phyloP scores from a whole-genome alignment of 2,888 invertebrate genomes.

The Epirrita christyi region DNA sequence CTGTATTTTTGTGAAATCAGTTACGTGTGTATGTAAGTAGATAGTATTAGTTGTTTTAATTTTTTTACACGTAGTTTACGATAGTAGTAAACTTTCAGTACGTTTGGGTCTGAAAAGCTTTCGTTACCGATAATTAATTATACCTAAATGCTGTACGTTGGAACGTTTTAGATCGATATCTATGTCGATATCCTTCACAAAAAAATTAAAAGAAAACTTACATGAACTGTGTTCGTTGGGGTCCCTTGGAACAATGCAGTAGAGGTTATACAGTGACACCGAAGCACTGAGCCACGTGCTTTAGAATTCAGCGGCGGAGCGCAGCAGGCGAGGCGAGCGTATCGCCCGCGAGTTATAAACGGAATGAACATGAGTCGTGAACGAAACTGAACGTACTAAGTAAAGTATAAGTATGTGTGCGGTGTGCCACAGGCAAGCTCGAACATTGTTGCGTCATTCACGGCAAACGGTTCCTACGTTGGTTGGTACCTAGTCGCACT shows the following conservation, averaged over 20 bases:
- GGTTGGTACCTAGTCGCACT: constrained; percentile 17
- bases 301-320: constrained; percentile 52
- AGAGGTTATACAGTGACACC: constrained; percentile 61
- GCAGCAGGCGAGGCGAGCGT: constrained; percentile 57
- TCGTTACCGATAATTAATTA: constrained; percentile 3
- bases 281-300: constrained; percentile 73
- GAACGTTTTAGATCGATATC: background rate
- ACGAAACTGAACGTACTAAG: constrained; percentile 32
- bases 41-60: too few species aligned
- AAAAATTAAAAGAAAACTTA: constrained; percentile 16
- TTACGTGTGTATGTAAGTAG: too few species aligned
- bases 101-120: constrained; percentile 19
- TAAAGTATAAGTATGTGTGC: too few species aligned
- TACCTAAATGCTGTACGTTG: background rate
- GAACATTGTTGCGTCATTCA: constrained; percentile 62
- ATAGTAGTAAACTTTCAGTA: background rate
- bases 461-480: constrained; percentile 17
- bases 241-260: constrained; percentile 21
- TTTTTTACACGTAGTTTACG: too few species aligned
- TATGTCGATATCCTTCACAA: constrained; percentile 1
- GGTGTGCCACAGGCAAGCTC: constrained; percentile 52
- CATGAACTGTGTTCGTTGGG: constrained; percentile 11
- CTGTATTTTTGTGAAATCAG: constrained; percentile 10
- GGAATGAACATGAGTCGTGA: constrained; percentile 59
- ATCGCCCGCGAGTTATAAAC: constrained; percentile 63